Evolutionary conservation across 2,113 vertebrate genomes (phyloP), one percentile per base, ranked within the genome.

Genomic region (Fregetta grallaria): DNA sequence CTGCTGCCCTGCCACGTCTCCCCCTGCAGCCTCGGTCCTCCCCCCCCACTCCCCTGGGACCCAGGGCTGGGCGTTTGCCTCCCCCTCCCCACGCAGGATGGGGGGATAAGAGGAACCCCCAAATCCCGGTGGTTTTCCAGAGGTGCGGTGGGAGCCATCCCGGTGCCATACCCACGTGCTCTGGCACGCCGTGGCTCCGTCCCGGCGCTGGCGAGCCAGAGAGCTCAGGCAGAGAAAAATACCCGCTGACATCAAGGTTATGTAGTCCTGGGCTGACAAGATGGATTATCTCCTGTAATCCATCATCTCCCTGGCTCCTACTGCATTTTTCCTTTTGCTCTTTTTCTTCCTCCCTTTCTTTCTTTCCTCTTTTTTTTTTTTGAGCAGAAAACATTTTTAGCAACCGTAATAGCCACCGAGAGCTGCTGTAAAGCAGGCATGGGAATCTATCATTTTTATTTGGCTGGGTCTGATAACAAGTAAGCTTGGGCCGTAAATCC

Each of bases 391-490:
- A 97, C 90, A 90, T 38, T 38, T 98, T 97, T 75, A 94, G 98
- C 97, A 95, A 66, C 96, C 16, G n/a, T 96, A 97, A 97, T 96
- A 97, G 96, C 97, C 86, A 82, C 96, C 13, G 75, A 95, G 96
- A 88, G 97, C 92, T 95, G 98, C 96, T 98, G 93, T 94, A 86
- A 96, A 94, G 97, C 63, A 95, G 97, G 93, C 92, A 87, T 25
- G 40, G 91, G 96, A 86, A 98, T 98, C 86, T 88, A 94, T 98
- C 97, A 98, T 97, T 97, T 97, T 97, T 98, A 97, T 98, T 98
- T 81, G 94, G 95, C 90, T 85, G 91, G 96, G 72, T 19, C 47
- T 86, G 90, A 94, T 98, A 97, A 97, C 97, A 97, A 97, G 92
- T 95, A 97, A 97, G 95, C 97, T 95, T 62, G 12, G 96, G 84